Evolutionary conservation across 2,113 vertebrate genomes (phyloP).

Genomic region (Eclectus roratus): DNA sequence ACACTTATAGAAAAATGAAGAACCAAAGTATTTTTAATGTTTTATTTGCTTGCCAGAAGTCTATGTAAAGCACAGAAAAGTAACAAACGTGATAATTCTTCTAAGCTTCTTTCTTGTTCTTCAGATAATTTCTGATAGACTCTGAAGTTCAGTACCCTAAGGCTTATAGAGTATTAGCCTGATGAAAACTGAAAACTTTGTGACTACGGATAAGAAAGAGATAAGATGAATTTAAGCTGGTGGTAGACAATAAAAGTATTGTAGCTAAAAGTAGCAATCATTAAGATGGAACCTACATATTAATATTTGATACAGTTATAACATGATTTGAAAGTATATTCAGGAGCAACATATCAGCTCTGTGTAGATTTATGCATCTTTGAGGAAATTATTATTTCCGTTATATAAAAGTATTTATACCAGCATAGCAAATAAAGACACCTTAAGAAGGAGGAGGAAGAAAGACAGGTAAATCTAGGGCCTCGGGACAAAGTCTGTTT

Average conservation of each 20-base stretch:
- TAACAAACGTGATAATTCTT: neutral
- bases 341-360: neutral
- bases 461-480: neutral
- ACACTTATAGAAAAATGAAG: neutral
- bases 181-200: neutral
- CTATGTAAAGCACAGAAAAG: neutral
- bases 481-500: neutral
- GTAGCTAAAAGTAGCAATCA: neutral
- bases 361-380: neutral
- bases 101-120: neutral
- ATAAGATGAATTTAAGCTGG: neutral
- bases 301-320: neutral
- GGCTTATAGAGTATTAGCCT: neutral
- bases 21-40: neutral
- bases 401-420: neutral
- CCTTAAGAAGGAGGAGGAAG: neutral
- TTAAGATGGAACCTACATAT: neutral
- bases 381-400: neutral
- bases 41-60: neutral
- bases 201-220: neutral
- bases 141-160: neutral
- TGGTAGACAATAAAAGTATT: neutral
- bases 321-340: neutral
- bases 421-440: constrained; percentile 12
- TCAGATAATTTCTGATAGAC: neutral